A percentile compares a stretch with the other conserved stretches of the same genome.
Conservation (phyloP, 1,140 invertebrate genomes). For the Gryllus bimaculatus region DNA sequence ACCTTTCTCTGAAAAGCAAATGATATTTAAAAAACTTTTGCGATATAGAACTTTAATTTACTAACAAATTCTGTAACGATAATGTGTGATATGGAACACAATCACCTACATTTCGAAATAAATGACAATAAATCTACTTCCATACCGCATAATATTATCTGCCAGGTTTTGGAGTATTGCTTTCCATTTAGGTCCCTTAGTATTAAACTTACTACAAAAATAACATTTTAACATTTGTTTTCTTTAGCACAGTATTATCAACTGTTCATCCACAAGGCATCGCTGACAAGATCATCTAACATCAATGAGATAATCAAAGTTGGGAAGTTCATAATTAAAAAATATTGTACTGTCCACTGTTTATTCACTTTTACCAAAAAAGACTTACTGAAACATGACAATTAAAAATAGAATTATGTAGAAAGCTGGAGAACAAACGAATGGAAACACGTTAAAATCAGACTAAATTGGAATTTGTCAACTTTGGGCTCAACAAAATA, state of each 20-base stretch:
- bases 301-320: neutral
- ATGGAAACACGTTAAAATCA: neutral
- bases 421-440: neutral
- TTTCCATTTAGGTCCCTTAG: neutral
- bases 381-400: neutral
- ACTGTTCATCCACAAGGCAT: neutral
- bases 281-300: neutral
- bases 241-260: neutral
- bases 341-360: neutral
- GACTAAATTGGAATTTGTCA: neutral
- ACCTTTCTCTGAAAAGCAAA: no score
- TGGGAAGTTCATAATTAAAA: neutral
- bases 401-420: neutral
- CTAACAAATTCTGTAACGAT: no score
- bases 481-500: no score
- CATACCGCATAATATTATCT: neutral
- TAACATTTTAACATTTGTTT: neutral
- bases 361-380: neutral
- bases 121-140: neutral
- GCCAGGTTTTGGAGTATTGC: neutral
- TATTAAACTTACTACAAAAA: neutral
- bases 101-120: neutral
- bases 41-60: no score
- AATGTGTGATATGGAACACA: no score
- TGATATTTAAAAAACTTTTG: no score